Percentiles rank a stretch among this genome's conserved stretches.
These are phyloP conservation scores for Dyspetes luteomarginatus DNA, from an alignment of 2,888 invertebrate genomes.

Conservation along the genomic window DNA sequence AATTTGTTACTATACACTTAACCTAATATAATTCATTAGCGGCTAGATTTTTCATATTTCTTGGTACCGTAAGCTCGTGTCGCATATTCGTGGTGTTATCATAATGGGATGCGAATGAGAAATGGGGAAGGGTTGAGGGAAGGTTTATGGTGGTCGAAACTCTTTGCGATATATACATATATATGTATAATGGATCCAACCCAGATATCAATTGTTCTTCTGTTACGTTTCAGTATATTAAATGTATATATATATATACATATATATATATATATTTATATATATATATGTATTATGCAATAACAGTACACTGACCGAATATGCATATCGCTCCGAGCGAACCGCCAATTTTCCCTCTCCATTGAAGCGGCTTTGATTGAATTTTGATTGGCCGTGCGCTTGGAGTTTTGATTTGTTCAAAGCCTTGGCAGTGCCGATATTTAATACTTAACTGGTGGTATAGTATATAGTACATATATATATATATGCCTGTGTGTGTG, in stretches of 20 bases:
- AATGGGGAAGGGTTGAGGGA: not conserved
- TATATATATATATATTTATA: slow-evolving; percentile 12
- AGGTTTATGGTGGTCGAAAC: slow-evolving; percentile 17
- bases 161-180: slow-evolving; percentile 31
- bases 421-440: slow-evolving; percentile 79
- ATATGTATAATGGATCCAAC: too few species aligned
- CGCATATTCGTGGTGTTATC: slow-evolving; percentile 59
- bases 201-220: slow-evolving; percentile 10
- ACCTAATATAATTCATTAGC: slow-evolving; percentile 28
- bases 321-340: slow-evolving; percentile 50
- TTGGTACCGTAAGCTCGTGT: slow-evolving; percentile 75
- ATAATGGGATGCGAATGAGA: slow-evolving; percentile 19
- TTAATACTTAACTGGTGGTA: slow-evolving; percentile 71
- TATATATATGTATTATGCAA: slow-evolving; percentile 29
- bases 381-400: slow-evolving; percentile 71
- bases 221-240: slow-evolving; percentile 19
- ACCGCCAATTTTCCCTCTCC: slow-evolving; percentile 50
- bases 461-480: slow-evolving; percentile 36
- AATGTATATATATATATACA: slow-evolving; percentile 7
- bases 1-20: slow-evolving; percentile 42
- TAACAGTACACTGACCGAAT: slow-evolving; percentile 53
- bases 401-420: slow-evolving; percentile 73
- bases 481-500: too few species aligned
- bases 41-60: slow-evolving; percentile 42
- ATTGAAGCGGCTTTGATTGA: slow-evolving; percentile 69